These are phyloP conservation scores for Agelastica alni DNA, from an alignment of 2,888 invertebrate genomes.

Conservation along the genomic window DNA sequence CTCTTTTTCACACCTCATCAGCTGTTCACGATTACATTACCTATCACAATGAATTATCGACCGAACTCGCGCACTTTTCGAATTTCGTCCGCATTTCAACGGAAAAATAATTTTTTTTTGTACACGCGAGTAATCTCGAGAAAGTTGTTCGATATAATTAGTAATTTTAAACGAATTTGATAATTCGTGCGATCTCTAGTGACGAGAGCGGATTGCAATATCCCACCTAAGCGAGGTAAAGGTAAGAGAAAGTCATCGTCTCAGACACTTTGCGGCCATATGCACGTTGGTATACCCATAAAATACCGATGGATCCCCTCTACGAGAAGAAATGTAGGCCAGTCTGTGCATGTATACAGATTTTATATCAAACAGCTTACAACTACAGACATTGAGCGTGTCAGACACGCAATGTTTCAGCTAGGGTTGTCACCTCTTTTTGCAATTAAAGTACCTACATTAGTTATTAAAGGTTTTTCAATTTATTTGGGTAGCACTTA, in stretches of 20 bases:
- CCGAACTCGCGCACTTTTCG: neutral
- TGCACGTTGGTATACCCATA: slow-evolving; percentile 9
- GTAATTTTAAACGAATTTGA: neutral
- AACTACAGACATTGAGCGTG: too few species aligned
- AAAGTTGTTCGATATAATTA: slow-evolving; percentile 1
- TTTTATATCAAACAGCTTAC: too few species aligned
- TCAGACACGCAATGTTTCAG: too few species aligned
- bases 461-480: too few species aligned
- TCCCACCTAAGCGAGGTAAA: slow-evolving; percentile 15
- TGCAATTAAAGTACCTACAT: too few species aligned
- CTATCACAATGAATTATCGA: slow-evolving; percentile 12
- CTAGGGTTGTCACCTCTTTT: too few species aligned
- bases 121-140: neutral
- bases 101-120: neutral
- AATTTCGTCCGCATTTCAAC: neutral
- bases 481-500: too few species aligned
- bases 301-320: slow-evolving; percentile 3
- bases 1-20: slow-evolving; percentile 14
- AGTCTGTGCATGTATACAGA: neutral
- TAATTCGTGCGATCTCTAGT: neutral
- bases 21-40: slow-evolving; percentile 8
- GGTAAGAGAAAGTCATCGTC: slow-evolving; percentile 21
- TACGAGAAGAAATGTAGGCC: slow-evolving; percentile 3
- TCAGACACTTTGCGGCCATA: slow-evolving; percentile 6
- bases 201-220: slow-evolving; percentile 13